Evolutionary conservation across 1,140 invertebrate species (phyloP).

Genomic region (Philopotamus ludificatus): DNA sequence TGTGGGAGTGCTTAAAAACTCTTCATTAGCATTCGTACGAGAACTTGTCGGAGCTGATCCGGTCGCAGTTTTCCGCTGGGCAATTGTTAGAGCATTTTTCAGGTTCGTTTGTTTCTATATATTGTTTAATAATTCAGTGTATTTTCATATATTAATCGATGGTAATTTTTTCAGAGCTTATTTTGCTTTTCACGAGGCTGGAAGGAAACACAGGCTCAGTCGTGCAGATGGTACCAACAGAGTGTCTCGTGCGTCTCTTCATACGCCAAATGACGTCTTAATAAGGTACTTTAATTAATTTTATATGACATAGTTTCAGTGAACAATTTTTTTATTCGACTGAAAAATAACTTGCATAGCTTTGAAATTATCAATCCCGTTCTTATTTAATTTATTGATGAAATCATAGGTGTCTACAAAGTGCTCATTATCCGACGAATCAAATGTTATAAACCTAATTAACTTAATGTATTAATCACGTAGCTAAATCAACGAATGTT

Average conservation of each 20-base stretch:
- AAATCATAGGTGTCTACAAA: no score
- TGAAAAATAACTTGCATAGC: no score
- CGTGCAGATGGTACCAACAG: slow-evolving; percentile 50
- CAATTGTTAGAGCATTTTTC: slow-evolving; percentile 86
- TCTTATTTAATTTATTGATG: no score
- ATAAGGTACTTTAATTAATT: slow-evolving; percentile 60
- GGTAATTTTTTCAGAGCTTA: slow-evolving; percentile 68
- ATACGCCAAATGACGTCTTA: slow-evolving; percentile 70
- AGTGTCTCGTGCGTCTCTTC: slow-evolving; percentile 54
- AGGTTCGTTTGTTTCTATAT: slow-evolving; percentile 46
- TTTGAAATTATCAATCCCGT: no score
- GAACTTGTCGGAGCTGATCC: slow-evolving; percentile 93
- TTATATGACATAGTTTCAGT: no score
- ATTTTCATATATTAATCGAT: background rate
- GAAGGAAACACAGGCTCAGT: slow-evolving; percentile 64
- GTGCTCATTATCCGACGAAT: no score
- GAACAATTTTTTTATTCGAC: no score
- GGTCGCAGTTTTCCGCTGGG: slow-evolving; percentile 93
- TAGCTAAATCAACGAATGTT: no score
- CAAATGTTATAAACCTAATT: no score
- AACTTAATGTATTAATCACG: no score
- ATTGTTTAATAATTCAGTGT: background rate
- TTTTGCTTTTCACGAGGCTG: slow-evolving; percentile 88
- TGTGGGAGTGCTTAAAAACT: slow-evolving; percentile 90
- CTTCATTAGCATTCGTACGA: slow-evolving; percentile 86